A percentile compares a stretch with the other conserved stretches of the same genome.
phyloP scores from a whole-genome alignment of 2,113 vertebrate species.

The Rana temporaria region DNA sequence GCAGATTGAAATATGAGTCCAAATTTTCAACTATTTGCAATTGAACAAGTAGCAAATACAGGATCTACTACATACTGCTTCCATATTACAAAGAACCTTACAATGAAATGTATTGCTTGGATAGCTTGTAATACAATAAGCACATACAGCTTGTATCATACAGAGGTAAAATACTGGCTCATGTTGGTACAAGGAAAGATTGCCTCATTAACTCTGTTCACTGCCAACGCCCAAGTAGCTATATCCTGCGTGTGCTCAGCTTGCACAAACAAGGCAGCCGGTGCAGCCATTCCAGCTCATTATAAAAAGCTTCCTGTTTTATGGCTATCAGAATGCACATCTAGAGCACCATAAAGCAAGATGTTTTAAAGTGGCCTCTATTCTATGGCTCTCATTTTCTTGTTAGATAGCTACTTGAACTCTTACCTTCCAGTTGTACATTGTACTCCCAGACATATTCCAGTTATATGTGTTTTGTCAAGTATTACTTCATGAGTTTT shows the following conservation, averaged over 20 bases:
- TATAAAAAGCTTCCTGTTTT: constrained; percentile 41
- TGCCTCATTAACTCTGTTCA: constrained; percentile 1
- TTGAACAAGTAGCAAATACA: too few species aligned
- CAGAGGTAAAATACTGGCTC: not conserved
- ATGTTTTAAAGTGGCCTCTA: not conserved
- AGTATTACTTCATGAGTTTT: not conserved
- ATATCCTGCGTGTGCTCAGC: constrained; percentile 3
- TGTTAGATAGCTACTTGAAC: not conserved
- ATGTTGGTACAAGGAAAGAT: constrained; percentile 27
- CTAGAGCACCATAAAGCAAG: not conserved
- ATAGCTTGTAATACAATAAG: too few species aligned
- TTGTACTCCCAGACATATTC: not conserved
- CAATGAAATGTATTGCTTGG: too few species aligned
- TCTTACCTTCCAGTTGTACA: not conserved
- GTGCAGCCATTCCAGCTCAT: not conserved
- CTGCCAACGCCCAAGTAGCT: constrained; percentile 35
- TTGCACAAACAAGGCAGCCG: constrained; percentile 8
- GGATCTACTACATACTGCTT: too few species aligned
- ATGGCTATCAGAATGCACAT: constrained; percentile 28
- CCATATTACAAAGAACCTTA: too few species aligned
- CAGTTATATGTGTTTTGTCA: not conserved
- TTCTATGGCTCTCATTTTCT: not conserved
- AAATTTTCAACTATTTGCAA: too few species aligned
- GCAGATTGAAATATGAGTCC: too few species aligned
- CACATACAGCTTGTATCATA: not conserved